Conservation (phyloP, 1,140 invertebrate species). For the Stegodyphus dumicola region DNA sequence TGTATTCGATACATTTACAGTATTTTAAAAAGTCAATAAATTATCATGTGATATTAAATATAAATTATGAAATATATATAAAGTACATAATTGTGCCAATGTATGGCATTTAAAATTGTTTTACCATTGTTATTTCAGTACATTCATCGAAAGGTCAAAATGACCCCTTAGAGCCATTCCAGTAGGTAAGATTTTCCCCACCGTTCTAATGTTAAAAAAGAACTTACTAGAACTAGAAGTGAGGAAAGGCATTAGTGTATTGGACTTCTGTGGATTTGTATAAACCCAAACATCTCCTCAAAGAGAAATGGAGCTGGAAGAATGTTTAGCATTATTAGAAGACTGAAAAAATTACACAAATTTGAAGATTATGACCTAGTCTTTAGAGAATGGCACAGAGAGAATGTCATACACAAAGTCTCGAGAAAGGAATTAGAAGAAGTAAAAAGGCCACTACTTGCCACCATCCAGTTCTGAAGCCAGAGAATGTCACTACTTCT, state of each 20-base stretch:
- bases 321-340: background rate
- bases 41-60: too few species aligned
- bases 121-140: too few species aligned
- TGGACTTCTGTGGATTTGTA: background rate
- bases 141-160: too few species aligned
- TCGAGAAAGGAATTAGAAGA: background rate
- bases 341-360: background rate
- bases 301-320: background rate
- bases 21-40: too few species aligned
- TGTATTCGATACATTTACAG: too few species aligned
- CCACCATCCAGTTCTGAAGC: background rate
- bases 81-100: too few species aligned
- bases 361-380: background rate
- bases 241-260: background rate
- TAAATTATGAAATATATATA: too few species aligned
- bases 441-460: background rate
- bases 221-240: background rate
- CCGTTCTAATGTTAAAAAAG: too few species aligned
- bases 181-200: too few species aligned
- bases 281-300: background rate
- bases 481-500: slow-evolving; percentile 46
- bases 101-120: too few species aligned
- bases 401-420: background rate
- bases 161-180: too few species aligned
- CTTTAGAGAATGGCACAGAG: background rate